Conservation (phyloP, 2,888 invertebrate genomes). For the Parapristionchus giblindavisi region DNA sequence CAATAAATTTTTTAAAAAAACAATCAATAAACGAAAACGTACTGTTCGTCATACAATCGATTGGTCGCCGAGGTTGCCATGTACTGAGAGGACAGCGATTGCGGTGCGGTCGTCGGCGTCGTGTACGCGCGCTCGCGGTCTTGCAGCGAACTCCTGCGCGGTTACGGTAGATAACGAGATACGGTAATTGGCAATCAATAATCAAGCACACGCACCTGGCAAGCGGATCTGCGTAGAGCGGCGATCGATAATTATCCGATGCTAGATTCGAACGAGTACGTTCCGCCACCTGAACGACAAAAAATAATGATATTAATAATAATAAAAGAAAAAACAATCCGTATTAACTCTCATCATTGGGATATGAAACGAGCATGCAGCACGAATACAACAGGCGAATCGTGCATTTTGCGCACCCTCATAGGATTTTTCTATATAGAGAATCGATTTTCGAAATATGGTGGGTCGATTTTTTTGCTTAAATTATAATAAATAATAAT, state of each 20-base stretch:
- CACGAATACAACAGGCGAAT: too few relatives aligned
- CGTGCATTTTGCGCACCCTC: too few relatives aligned
- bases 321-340: too few relatives aligned
- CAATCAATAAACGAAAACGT: not conserved
- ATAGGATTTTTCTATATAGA: too few relatives aligned
- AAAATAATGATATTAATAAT: not conserved
- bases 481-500: too few relatives aligned
- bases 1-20: too few relatives aligned
- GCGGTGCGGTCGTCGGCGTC: not conserved
- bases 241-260: not conserved
- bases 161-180: not conserved
- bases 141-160: not conserved
- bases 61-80: not conserved
- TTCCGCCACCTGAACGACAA: not conserved
- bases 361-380: too few relatives aligned
- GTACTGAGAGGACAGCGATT: not conserved
- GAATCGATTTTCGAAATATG: too few relatives aligned
- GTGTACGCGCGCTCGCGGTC: not conserved
- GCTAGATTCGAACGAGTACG: not conserved
- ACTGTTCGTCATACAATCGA: constrained; percentile 31
- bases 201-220: constrained; percentile 1
- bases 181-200: not conserved
- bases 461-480: too few relatives aligned
- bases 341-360: too few relatives aligned
- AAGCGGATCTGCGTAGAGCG: not conserved